Base-by-base conservation (phyloP, 2,888 invertebrate genomes). In the Dysmachus trigonus region DNA sequence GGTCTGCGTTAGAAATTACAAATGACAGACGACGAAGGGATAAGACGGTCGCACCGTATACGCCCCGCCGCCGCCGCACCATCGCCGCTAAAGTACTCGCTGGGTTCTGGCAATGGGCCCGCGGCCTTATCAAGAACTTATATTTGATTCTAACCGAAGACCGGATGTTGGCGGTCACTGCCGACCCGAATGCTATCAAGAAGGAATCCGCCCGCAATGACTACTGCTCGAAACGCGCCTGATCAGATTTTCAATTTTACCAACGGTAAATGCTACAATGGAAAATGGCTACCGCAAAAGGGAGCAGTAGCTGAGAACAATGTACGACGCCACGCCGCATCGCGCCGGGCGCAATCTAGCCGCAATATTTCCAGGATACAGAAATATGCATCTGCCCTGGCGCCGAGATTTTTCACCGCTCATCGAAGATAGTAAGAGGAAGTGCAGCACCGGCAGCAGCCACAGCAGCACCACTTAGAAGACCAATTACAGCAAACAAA, bases 1-100 rank as follows among this genome's bases (percentile, higher is more conserved):
- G 82, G 62, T 62, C 33, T 38, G 82, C 53, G 62, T 82, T 82
- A 82, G 82, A 82, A 82, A 82, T 22, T 82, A 71, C 15, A 82
- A 71, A 82, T 82, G 82, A 82, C 71, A 82, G 82, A 82, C 82
- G 82, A 82, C 82, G 35, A 79, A 79, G 79, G 79, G 79, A 79
- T 38, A 51, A 47, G 79, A 22, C 18, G 82, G 35, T n/a, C 31
- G 41, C 31, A 30, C 15, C 5, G 35, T 31, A 35, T 18, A 18
- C 62, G 33, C 41, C 38, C 6, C 22, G 13, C 33, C 62, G 18
- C 41, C 38, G 1, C 38, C 2, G 2, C n/a, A n/a, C n/a, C n/a
- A n/a, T n/a, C n/a, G n/a, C n/a, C n/a, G n/a, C n/a, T n/a, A 18
- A n/a, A 33, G 35, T n/a, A 31, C 13, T 76, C 76, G 76, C 76